Percentiles rank a stretch among this genome's conserved stretches.
phyloP scores from a whole-genome alignment of 2,888 invertebrate genomes.

The Plusia festucae region DNA sequence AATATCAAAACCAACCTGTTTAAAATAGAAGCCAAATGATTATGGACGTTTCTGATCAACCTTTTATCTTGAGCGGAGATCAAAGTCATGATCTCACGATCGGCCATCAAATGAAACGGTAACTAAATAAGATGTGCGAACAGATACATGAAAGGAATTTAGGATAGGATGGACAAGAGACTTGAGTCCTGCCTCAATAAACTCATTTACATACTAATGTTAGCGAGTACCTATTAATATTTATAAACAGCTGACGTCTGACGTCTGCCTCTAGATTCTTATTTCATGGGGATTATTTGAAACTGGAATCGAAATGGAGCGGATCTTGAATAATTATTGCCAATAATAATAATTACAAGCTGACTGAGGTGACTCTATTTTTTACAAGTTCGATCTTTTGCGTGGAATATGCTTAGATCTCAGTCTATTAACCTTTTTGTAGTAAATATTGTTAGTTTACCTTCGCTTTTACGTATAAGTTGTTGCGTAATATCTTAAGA shows the following conservation, averaged over 20 bases:
- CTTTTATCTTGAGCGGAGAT: slow-evolving; percentile 1
- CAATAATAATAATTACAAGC: too few species aligned
- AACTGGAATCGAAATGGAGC: slow-evolving; percentile 13
- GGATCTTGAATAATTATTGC: slow-evolving; percentile 30
- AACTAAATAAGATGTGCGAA: slow-evolving; percentile 15
- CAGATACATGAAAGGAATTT: slow-evolving; percentile 35
- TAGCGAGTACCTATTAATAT: slow-evolving; percentile 51
- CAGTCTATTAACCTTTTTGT: neutral
- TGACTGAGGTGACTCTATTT: too few species aligned
- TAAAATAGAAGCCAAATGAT: slow-evolving; percentile 1
- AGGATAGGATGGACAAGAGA: slow-evolving; percentile 33
- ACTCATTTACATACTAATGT: slow-evolving; percentile 52
- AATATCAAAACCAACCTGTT: neutral
- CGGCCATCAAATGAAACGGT: slow-evolving; percentile 8
- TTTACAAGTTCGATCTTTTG: neutral
- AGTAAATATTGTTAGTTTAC: too few species aligned
- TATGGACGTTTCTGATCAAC: slow-evolving; percentile 2
- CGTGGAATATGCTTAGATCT: neutral
- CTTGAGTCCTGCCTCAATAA: slow-evolving; percentile 28
- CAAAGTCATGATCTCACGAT: slow-evolving; percentile 10
- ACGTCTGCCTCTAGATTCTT: slow-evolving; percentile 29
- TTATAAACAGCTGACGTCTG: slow-evolving; percentile 41
- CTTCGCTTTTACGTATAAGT: too few species aligned
- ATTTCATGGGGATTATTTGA: slow-evolving; percentile 44
- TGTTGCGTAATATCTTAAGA: too few species aligned